phyloP scores from a whole-genome alignment of 2,888 invertebrate genomes.

The Drosophila longiperda region DNA sequence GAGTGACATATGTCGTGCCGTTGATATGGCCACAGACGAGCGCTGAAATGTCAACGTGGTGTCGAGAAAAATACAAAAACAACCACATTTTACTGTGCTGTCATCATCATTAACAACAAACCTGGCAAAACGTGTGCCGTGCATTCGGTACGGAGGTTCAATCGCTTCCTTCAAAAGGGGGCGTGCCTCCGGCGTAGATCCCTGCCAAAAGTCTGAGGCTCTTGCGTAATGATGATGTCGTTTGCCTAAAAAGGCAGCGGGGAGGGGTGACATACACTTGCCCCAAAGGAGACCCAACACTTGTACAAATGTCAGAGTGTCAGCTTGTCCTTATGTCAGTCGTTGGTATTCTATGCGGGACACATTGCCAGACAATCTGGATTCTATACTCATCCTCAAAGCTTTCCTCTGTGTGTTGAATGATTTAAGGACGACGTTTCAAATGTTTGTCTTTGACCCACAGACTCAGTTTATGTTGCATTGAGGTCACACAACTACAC shows the following conservation, averaged over 20 bases:
- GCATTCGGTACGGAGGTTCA: conserved; percentile 36
- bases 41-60: conserved; percentile 24
- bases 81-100: conserved; percentile 40
- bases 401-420: neutral
- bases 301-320: conserved; percentile 28
- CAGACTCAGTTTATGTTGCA: conserved; percentile 6
- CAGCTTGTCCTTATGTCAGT: conserved; percentile 29
- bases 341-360: conserved; percentile 27
- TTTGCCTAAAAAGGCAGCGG: neutral
- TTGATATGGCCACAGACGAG: conserved; percentile 13
- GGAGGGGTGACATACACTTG: conserved; percentile 1
- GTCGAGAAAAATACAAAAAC: conserved; percentile 4
- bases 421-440: conserved; percentile 14
- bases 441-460: conserved; percentile 4
- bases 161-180: conserved; percentile 38
- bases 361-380: neutral
- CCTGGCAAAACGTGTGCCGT: conserved; percentile 17
- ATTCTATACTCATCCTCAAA: neutral
- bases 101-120: conserved; percentile 57
- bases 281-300: conserved; percentile 22
- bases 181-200: conserved; percentile 8
- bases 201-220: conserved; percentile 18
- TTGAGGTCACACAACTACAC: conserved; percentile 13
- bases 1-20: conserved; percentile 23
- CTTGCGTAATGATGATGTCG: conserved; percentile 31